A percentile compares a stretch with the other conserved stretches of the same genome.
Evolutionary conservation across 2,113 vertebrate genomes (phyloP).

Genomic region (Halcyon senegalensis): DNA sequence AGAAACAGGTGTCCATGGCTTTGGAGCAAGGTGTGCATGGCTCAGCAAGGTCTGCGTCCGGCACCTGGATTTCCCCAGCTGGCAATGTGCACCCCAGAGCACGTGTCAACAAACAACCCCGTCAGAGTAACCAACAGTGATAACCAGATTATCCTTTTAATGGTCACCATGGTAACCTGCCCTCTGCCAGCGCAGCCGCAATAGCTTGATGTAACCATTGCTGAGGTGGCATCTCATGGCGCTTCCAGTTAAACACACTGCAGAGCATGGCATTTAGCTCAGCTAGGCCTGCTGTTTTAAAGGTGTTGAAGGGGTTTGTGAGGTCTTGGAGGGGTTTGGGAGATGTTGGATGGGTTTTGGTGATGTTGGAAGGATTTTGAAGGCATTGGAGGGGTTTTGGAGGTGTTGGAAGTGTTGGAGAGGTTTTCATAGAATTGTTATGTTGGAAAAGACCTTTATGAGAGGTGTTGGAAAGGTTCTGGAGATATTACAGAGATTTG

Average conservation of each 20-base stretch:
- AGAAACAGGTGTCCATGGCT: fast-evolving
- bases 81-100: not conserved
- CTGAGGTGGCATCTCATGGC: not conserved
- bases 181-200: not conserved
- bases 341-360: fast-evolving
- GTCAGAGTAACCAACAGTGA: fast-evolving
- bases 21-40: not conserved
- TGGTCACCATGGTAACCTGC: not conserved
- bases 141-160: not conserved
- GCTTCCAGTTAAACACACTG: not conserved
- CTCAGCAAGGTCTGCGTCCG: not conserved
- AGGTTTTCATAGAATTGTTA: not conserved
- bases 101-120: not conserved
- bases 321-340: not conserved
- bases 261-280: fast-evolving
- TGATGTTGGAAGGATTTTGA: not conserved
- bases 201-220: not conserved
- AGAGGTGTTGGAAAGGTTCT: not conserved
- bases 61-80: fast-evolving
- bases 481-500: not conserved
- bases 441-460: too few relatives aligned
- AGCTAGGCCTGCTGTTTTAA: fast-evolving
- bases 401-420: not conserved
- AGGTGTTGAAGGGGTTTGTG: not conserved
- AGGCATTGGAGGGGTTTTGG: fast-evolving